Evolutionary conservation across 2,113 vertebrate species (phyloP), one percentile per base, ranked within the genome.

Genomic region (Barbus barbus): DNA sequence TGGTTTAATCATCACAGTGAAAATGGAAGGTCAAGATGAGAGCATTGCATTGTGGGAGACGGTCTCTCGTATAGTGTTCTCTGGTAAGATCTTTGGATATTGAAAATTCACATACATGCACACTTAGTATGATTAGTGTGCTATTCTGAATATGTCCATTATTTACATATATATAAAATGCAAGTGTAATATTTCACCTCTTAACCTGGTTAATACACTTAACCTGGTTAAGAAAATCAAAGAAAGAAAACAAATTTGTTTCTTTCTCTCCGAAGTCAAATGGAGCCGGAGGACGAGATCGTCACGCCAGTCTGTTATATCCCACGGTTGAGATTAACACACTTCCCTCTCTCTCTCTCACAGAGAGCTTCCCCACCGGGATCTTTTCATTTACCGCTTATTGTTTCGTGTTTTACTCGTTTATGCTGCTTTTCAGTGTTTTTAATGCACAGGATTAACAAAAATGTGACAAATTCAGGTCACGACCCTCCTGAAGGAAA

Each of bases 401-500:
- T 72, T 72, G 69, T 72, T 72, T 72, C 69, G 8, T 44, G 20
- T 41, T 72, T 44, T 24, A 72, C 69, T 24, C 69, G 36, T 44
- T 72, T 72, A 44, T 7, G 11, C 36, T 24, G 69, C 36, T 44
- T 72, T 72, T 72, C 69, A 24, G 36, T 6, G 36, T 5, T 72
- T 44, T 41, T 72, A 72, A 72, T 24, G 69, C 69, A 72, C 0
- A 12, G 5, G 69, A 72, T 72, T 72, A 41, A 36, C 33, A 44
- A 24, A 44, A 24, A 14, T 61, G 69, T 41, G 69, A 72, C 69
- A 72, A 72, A 72, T 72, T 72, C 69, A 72, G 69, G 69, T 72
- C 69, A 72, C 12, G 22, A 72, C 69, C 69, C 36, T 44, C 36
- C 69, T 72, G 69, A 72, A 72, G 69, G 36, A 24, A 41, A 14